Percentiles rank a stretch among this genome's conserved stretches.
These are phyloP conservation scores for Cosmopolites sordidus DNA, from an alignment of 2,888 invertebrate species.

Conservation along the genomic window DNA sequence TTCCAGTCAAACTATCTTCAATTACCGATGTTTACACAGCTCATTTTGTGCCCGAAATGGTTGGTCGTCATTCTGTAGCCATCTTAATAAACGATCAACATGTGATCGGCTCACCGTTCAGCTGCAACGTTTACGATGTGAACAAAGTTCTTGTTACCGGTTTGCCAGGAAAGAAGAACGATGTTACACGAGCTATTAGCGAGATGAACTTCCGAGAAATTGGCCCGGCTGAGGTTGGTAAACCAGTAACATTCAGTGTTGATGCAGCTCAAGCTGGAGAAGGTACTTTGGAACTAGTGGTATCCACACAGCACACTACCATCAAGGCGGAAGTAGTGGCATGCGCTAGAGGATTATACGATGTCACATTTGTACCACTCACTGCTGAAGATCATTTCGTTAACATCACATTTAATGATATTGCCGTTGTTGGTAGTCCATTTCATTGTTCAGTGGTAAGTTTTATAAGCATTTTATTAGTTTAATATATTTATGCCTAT, in stretches of 20 bases:
- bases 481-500: too few relatives aligned
- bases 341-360: conserved; percentile 84
- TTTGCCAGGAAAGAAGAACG: conserved; percentile 46
- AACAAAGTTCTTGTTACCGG: conserved; percentile 72
- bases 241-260: conserved; percentile 87
- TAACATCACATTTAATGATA: conserved; percentile 91
- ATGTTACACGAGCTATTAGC: conserved; percentile 38
- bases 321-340: conserved; percentile 82
- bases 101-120: conserved; percentile 87
- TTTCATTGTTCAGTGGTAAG: conserved; percentile 66
- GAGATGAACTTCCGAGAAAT: conserved; percentile 42
- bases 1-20: conserved; percentile 67
- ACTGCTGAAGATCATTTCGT: conserved; percentile 87
- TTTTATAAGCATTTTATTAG: too few relatives aligned
- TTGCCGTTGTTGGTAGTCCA: conserved; percentile 84
- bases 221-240: conserved; percentile 63
- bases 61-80: conserved; percentile 81
- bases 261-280: conserved; percentile 94
- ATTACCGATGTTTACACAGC: conserved; percentile 67
- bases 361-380: conserved; percentile 88
- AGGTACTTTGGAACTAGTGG: conserved; percentile 86
- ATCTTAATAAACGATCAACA: conserved; percentile 79
- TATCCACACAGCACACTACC: conserved; percentile 83
- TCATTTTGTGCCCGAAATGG: conserved; percentile 78
- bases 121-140: conserved; percentile 92